Conservation (phyloP, 2,888 invertebrate species). For the Salticus scenicus region DNA sequence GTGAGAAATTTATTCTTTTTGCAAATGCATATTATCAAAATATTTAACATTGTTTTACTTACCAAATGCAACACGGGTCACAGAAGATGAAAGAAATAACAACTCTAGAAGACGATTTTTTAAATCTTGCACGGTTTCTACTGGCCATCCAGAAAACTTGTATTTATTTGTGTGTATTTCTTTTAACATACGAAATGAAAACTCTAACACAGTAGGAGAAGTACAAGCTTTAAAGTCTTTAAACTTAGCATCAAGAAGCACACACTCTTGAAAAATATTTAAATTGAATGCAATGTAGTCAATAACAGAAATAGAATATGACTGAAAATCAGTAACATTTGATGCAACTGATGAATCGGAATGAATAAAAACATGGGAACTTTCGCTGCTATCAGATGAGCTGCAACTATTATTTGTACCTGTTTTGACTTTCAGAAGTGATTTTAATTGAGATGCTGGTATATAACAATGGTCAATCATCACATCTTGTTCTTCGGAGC, state of each 20-base stretch:
- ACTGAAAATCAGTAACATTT: slow-evolving; percentile 17
- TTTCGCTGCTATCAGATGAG: slow-evolving; percentile 34
- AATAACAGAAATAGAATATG: slow-evolving; percentile 46
- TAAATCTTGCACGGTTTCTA: slow-evolving; percentile 18
- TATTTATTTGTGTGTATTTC: slow-evolving; percentile 37
- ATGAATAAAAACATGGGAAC: slow-evolving; percentile 8
- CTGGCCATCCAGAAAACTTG: slow-evolving; percentile 33
- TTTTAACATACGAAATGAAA: slow-evolving; percentile 42
- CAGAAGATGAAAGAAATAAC: slow-evolving; percentile 42
- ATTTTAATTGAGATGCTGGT: slow-evolving; percentile 44
- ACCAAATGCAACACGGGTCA: slow-evolving; percentile 33
- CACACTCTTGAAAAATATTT: slow-evolving; percentile 54
- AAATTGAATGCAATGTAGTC: slow-evolving; percentile 54
- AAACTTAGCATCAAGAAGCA: slow-evolving; percentile 32
- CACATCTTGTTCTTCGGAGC: slow-evolving; percentile 48
- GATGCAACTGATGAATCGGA: slow-evolving; percentile 22
- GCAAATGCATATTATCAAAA: no score
- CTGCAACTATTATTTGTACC: slow-evolving; percentile 7
- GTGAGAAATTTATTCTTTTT: no score
- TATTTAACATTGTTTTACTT: no score
- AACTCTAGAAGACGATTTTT: slow-evolving; percentile 36
- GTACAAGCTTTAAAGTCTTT: slow-evolving; percentile 16
- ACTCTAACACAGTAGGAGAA: slow-evolving; percentile 42
- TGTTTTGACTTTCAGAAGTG: slow-evolving; percentile 34
- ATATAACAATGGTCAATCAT: slow-evolving; percentile 44